phyloP scores from a whole-genome alignment of 2,888 invertebrate genomes.

The Tetrapedia diversipes region DNA sequence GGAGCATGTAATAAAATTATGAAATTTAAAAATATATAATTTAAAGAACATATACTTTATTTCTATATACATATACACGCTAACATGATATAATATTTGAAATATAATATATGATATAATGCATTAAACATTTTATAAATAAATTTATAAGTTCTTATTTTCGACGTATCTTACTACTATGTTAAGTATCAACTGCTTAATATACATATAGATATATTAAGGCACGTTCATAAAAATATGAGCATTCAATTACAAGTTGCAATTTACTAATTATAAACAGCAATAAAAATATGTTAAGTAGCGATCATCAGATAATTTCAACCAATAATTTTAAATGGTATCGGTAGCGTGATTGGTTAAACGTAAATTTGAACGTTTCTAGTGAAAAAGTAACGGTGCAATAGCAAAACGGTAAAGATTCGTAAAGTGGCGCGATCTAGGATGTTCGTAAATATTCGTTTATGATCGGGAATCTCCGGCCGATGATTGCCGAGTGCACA shows the following conservation, averaged over 20 bases:
- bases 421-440: conserved; percentile 69
- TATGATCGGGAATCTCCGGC: conserved; percentile 64
- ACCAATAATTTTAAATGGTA: neutral
- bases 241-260: neutral
- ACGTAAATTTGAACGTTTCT: conserved; percentile 1
- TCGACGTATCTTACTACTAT: neutral
- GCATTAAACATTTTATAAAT: neutral
- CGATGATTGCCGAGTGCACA: conserved; percentile 78
- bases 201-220: conserved; percentile 5
- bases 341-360: conserved; percentile 1
- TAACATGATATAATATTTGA: neutral
- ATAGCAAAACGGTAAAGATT: conserved; percentile 38
- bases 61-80: neutral
- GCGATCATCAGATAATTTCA: neutral
- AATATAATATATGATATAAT: neutral
- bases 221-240: conserved; percentile 20
- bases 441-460: conserved; percentile 58
- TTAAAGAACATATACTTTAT: neutral
- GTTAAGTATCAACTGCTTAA: neutral
- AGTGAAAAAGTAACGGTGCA: conserved; percentile 17
- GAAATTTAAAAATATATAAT: neutral
- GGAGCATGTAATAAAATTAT: neutral
- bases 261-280: neutral
- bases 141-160: neutral
- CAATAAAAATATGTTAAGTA: neutral